phyloP scores from a whole-genome alignment of 2,113 vertebrate genomes.

The Malurus cyaneus region DNA sequence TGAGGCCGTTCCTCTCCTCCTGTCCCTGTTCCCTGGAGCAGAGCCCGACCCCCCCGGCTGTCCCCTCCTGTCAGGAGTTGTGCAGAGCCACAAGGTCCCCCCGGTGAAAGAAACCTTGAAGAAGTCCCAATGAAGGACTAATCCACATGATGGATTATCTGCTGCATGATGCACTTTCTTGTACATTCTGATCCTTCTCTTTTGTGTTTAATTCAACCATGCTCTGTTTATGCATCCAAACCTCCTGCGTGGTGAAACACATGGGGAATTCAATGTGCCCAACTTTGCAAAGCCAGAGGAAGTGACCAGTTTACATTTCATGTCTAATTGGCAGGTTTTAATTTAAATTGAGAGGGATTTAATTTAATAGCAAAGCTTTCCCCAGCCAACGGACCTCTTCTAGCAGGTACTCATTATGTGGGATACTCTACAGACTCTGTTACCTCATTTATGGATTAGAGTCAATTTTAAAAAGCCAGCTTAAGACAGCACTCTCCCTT shows the following conservation, averaged over 20 bases:
- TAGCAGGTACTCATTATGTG: neutral
- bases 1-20: neutral
- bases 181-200: neutral
- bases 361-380: neutral
- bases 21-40: neutral
- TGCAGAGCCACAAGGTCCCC: neutral
- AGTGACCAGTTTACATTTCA: neutral
- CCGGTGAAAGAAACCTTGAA: neutral
- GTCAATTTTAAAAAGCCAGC: neutral
- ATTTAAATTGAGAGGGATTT: neutral
- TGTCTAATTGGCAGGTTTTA: neutral
- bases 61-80: neutral
- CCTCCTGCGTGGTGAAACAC: neutral
- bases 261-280: neutral
- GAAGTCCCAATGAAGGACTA: neutral
- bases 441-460: neutral
- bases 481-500: neutral
- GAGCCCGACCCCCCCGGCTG: accelerated
- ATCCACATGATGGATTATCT: neutral
- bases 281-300: neutral
- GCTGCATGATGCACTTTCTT: neutral
- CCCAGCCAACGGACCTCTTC: neutral
- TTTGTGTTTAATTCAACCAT: neutral
- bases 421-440: neutral
- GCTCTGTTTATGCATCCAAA: neutral